Percentiles rank a stretch among this genome's conserved stretches.
Conservation (phyloP, 1,140 invertebrate species). For the Microplitis mediator region DNA sequence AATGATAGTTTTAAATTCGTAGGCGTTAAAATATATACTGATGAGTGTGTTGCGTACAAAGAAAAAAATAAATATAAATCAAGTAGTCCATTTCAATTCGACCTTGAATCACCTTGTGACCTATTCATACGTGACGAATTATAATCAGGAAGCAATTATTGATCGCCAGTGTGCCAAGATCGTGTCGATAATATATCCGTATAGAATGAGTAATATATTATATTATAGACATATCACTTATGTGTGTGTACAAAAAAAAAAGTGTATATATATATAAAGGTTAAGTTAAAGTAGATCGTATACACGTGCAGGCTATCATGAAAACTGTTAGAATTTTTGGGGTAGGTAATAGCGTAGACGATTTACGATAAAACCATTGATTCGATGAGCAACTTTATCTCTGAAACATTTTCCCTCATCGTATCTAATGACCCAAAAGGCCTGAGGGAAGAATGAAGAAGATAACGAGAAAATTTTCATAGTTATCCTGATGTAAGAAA, state of each 20-base stretch:
- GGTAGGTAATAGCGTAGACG: slow-evolving; percentile 7
- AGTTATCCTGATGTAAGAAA: background rate
- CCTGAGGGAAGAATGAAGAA: slow-evolving; percentile 1
- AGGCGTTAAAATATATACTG: background rate
- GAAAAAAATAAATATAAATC: background rate
- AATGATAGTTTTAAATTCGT: background rate
- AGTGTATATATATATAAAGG: background rate
- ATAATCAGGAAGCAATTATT: slow-evolving; percentile 16
- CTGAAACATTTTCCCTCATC: background rate
- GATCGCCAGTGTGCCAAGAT: slow-evolving; percentile 14
- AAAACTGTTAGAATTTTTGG: background rate
- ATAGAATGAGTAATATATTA: too few relatives aligned
- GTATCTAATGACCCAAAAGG: slow-evolving; percentile 4
- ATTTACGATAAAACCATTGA: slow-evolving; percentile 3
- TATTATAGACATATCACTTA: too few relatives aligned
- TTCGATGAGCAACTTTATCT: background rate
- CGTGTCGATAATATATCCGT: background rate
- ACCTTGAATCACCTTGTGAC: slow-evolving; percentile 29
- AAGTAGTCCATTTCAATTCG: background rate
- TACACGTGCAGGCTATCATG: slow-evolving; percentile 1
- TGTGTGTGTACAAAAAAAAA: background rate
- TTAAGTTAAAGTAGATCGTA: background rate
- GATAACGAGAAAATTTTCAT: slow-evolving; percentile 10
- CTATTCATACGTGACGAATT: slow-evolving; percentile 23
- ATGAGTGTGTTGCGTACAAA: background rate